phyloP scores from a whole-genome alignment of 2,888 invertebrate species.

The Sabatieria punctata region DNA sequence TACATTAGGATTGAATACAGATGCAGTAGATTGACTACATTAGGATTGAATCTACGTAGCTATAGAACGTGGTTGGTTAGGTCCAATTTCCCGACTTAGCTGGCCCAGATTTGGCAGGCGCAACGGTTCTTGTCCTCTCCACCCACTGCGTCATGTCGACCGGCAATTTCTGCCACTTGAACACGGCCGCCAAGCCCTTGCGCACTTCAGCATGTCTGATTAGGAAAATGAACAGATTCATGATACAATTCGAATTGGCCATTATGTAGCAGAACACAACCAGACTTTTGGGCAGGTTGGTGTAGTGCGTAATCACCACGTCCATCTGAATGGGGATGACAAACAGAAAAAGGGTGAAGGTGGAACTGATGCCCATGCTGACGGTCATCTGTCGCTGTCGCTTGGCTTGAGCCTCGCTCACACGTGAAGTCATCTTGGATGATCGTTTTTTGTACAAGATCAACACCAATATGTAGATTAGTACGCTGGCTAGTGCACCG shows the following conservation, averaged over 20 bases:
- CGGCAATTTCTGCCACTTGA: background rate
- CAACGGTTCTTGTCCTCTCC: no score
- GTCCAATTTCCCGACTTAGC: no score
- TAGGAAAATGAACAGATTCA: slow-evolving; percentile 1
- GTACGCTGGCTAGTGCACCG: background rate
- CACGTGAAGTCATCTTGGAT: background rate
- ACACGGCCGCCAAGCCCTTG: background rate
- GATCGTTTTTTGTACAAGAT: background rate
- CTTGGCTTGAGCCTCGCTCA: no score
- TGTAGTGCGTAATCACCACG: background rate
- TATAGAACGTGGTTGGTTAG: no score
- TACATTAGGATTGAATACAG: no score
- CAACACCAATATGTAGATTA: background rate
- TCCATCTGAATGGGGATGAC: background rate
- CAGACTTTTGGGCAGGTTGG: background rate
- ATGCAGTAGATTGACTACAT: no score
- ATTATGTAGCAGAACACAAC: background rate
- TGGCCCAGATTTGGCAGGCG: no score
- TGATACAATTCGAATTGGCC: background rate
- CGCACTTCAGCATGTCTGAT: background rate
- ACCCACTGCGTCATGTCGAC: background rate
- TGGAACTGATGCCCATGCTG: background rate
- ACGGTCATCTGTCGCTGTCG: background rate
- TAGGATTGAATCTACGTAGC: no score
- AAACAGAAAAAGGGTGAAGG: no score